A percentile compares a stretch with the other conserved stretches of the same genome.
phyloP scores from a whole-genome alignment of 2,113 vertebrate species.

The Perognathus longimembris region DNA sequence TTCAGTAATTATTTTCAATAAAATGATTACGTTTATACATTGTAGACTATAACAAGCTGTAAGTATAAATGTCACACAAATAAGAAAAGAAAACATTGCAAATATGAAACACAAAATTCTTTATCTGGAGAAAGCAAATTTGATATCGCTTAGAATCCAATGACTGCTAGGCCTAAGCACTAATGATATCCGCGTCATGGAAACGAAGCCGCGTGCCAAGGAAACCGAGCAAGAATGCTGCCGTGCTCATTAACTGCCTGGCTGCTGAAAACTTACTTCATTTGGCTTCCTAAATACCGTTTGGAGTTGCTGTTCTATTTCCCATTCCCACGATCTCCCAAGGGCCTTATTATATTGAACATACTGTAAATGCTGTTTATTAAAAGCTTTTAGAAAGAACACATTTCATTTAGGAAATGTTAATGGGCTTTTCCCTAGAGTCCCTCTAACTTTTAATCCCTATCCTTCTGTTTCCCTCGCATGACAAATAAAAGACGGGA shows the following conservation, averaged over 20 bases:
- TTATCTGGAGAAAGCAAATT: constrained; percentile 27
- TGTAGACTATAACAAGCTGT: background rate
- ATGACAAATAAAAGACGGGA: constrained; percentile 33
- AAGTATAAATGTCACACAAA: background rate
- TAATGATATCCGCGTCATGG: background rate
- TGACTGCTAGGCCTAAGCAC: background rate
- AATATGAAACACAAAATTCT: background rate
- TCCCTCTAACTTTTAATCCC: constrained; percentile 62
- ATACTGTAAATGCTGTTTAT: constrained; percentile 50
- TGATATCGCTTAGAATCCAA: constrained; percentile 6
- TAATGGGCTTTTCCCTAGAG: constrained; percentile 53
- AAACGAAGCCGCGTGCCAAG: background rate
- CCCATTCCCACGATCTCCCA: constrained; percentile 4
- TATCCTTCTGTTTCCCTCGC: constrained; percentile 44
- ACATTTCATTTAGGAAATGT: constrained; percentile 57
- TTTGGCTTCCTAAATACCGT: constrained; percentile 26
- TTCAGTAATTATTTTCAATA: background rate
- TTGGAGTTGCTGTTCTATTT: constrained; percentile 48
- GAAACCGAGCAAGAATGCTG: background rate
- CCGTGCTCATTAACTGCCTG: constrained; percentile 7
- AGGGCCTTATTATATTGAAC: constrained; percentile 59
- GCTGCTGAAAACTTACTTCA: background rate
- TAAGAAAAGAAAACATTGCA: background rate
- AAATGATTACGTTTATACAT: constrained; percentile 8
- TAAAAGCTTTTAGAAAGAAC: constrained; percentile 56